phyloP scores from a whole-genome alignment of 2,113 vertebrate genomes.

The Sinocyclocheilus grahami region DNA sequence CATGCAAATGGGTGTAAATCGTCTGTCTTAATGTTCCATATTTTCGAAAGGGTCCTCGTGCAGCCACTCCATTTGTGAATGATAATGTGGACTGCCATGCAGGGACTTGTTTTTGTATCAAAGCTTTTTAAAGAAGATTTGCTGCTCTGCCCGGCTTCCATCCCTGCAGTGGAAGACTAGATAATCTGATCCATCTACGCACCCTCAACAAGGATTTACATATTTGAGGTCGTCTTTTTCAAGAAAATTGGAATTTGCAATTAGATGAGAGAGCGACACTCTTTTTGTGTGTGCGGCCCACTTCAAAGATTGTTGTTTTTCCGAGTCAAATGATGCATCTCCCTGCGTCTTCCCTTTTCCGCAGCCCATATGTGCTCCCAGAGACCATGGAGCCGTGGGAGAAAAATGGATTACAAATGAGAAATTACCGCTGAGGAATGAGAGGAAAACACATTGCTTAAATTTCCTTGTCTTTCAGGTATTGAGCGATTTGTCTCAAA shows the following conservation, averaged over 20 bases:
- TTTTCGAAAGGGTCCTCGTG: not conserved
- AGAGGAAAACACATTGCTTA: constrained; percentile 39
- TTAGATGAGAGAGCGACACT: constrained; percentile 42
- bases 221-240: constrained; percentile 43
- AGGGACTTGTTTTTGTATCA: constrained; percentile 29
- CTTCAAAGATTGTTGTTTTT: constrained; percentile 54
- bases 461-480: constrained; percentile 49
- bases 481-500: constrained; percentile 62
- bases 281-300: constrained; percentile 37
- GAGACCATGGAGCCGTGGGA: constrained; percentile 55
- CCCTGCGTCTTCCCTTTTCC: constrained; percentile 52
- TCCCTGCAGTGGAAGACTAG: constrained; percentile 21
- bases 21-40: not conserved
- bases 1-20: not conserved
- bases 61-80: constrained; percentile 27
- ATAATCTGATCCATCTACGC: constrained; percentile 37
- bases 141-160: constrained; percentile 4
- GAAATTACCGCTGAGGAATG: constrained; percentile 59
- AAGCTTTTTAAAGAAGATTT: constrained; percentile 38
- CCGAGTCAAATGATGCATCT: constrained; percentile 57
- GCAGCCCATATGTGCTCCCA: constrained; percentile 51
- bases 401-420: constrained; percentile 61
- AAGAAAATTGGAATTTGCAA: constrained; percentile 52
- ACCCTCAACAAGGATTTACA: constrained; percentile 52
- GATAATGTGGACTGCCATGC: constrained; percentile 6